A percentile compares a stretch with the other conserved stretches of the same genome.
Conservation (phyloP, 2,797 vertebrate genomes). For the Brachymystax lenok region DNA sequence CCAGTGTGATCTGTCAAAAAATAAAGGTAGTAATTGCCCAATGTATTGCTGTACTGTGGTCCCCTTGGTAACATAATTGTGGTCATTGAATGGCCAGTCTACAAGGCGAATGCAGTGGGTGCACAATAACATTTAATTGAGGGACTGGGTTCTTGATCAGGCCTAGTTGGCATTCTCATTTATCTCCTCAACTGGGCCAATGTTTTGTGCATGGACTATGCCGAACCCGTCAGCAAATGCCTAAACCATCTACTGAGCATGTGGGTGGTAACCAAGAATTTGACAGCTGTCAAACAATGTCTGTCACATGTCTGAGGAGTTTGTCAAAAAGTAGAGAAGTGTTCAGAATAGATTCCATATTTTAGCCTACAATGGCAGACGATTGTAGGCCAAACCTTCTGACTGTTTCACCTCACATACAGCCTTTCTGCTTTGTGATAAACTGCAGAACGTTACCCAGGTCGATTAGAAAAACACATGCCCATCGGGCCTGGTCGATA, state of each 20-base stretch:
- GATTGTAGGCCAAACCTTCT: too few species aligned
- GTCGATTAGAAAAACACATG: background rate
- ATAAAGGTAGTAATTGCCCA: constrained; percentile 99
- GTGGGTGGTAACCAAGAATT: background rate
- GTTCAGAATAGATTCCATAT: background rate
- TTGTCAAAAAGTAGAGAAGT: background rate
- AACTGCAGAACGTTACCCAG: background rate
- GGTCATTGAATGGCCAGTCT: constrained; percentile 75
- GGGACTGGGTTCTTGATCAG: background rate
- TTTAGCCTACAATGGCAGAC: background rate
- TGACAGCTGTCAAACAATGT: background rate
- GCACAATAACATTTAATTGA: constrained; percentile 3
- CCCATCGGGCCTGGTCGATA: background rate
- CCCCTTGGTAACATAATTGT: constrained; percentile 88
- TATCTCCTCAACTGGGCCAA: background rate
- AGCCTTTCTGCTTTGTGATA: background rate
- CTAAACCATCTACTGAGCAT: background rate
- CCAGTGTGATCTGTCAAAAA: constrained; percentile 99
- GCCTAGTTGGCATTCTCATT: background rate
- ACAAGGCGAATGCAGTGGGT: constrained; percentile 33
- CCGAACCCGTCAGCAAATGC: background rate
- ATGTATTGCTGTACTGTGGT: constrained; percentile 99
- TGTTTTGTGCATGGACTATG: background rate
- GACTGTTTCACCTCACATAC: background rate
- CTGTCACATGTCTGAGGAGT: background rate